phyloP scores from a whole-genome alignment of 2,797 vertebrate genomes.

The Perodicticus potto region DNA sequence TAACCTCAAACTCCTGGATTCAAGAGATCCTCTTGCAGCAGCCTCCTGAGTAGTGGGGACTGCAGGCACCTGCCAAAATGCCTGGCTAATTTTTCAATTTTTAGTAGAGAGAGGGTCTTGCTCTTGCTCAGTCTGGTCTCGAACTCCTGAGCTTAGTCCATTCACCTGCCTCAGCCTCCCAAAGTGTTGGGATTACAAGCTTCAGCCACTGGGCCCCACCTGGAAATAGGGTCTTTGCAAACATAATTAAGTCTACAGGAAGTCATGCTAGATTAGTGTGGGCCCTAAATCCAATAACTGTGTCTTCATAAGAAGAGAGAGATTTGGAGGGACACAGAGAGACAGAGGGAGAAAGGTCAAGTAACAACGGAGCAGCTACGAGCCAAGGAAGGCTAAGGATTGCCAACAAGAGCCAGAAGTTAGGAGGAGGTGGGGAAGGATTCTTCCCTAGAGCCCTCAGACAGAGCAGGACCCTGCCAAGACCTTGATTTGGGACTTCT shows the following conservation, averaged over 20 bases:
- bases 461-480: neutral
- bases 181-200: too few species aligned
- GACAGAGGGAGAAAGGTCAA: neutral
- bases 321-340: neutral
- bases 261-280: neutral
- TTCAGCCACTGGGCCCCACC: neutral
- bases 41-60: too few species aligned
- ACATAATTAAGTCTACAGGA: neutral
- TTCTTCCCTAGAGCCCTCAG: neutral
- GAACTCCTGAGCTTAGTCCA: too few species aligned
- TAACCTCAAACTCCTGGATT: too few species aligned
- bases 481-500: neutral
- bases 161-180: too few species aligned
- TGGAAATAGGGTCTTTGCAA: constrained; percentile 8
- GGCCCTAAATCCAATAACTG: neutral
- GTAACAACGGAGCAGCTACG: neutral
- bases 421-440: neutral
- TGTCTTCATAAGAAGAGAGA: neutral
- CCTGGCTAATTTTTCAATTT: too few species aligned
- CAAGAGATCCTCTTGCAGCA: too few species aligned
- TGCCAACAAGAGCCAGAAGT: neutral
- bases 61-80: too few species aligned
- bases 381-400: neutral
- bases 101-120: too few species aligned
- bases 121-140: too few species aligned